Evolutionary conservation across 2,113 vertebrate genomes (phyloP).

Genomic region (Chrysemys picta): DNA sequence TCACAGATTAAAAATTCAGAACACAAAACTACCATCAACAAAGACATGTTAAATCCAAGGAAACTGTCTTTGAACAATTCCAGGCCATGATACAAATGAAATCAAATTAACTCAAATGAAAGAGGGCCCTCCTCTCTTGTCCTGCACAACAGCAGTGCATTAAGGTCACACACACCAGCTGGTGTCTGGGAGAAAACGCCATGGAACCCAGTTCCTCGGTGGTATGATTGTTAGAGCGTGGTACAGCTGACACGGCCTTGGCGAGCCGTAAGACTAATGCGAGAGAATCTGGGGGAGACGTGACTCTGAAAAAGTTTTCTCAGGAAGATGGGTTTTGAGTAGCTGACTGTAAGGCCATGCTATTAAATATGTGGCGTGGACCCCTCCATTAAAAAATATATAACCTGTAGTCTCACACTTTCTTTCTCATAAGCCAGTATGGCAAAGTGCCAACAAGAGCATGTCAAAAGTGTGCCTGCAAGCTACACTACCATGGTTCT

Average conservation of each 20-base stretch:
- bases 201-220: neutral
- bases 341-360: neutral
- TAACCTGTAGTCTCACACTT: neutral
- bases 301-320: neutral
- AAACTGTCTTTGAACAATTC: neutral
- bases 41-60: neutral
- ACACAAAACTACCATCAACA: neutral
- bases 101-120: neutral
- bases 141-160: neutral
- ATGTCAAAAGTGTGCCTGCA: slow-evolving; percentile 67
- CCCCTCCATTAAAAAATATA: neutral
- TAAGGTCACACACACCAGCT: neutral
- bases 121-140: neutral
- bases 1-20: neutral
- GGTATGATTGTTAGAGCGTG: neutral
- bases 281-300: neutral
- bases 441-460: slow-evolving; percentile 52
- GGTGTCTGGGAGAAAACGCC: neutral
- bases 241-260: neutral
- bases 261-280: neutral
- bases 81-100: neutral
- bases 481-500: slow-evolving; percentile 65
- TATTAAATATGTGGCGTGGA: neutral
- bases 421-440: neutral
- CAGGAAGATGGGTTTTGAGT: neutral